Conservation (phyloP, 2,888 invertebrate genomes). For the Hipparchia semele region DNA sequence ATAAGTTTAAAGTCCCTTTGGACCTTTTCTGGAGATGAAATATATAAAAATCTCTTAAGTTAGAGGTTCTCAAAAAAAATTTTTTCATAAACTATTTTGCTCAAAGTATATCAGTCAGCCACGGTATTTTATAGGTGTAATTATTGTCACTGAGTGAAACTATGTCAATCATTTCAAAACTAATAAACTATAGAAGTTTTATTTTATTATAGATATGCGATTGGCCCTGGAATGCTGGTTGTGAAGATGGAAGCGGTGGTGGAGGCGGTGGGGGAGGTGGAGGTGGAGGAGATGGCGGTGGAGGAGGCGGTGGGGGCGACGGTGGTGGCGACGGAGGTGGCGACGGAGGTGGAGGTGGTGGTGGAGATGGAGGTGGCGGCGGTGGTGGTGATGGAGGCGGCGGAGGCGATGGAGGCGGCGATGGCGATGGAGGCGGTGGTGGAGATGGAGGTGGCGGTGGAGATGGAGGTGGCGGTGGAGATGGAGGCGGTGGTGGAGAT, state of each 20-base stretch:
- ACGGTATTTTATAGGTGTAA: too few relatives aligned
- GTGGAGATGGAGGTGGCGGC: neutral
- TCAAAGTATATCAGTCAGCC: too few relatives aligned
- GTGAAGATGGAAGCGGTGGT: neutral
- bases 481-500: neutral
- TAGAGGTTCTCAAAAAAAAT: too few relatives aligned
- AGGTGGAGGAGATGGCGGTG: neutral
- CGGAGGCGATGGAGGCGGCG: neutral
- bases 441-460: neutral
- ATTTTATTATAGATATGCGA: conserved; percentile 16
- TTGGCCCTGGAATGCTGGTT: neutral
- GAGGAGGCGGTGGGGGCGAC: neutral
- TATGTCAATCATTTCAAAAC: too few relatives aligned
- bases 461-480: neutral
- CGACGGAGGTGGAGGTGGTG: neutral
- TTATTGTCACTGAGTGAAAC: too few relatives aligned
- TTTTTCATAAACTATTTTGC: too few relatives aligned
- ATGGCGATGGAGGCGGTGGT: neutral
- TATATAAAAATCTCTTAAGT: too few relatives aligned
- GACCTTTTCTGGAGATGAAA: too few relatives aligned
- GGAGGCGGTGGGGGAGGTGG: neutral
- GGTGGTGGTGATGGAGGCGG: neutral
- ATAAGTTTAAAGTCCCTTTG: too few relatives aligned
- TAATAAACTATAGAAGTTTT: too few relatives aligned
- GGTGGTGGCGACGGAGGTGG: conserved; percentile 23